These are phyloP conservation scores for Zosterops lateralis DNA, from an alignment of 2,113 vertebrate species.

Conservation along the genomic window DNA sequence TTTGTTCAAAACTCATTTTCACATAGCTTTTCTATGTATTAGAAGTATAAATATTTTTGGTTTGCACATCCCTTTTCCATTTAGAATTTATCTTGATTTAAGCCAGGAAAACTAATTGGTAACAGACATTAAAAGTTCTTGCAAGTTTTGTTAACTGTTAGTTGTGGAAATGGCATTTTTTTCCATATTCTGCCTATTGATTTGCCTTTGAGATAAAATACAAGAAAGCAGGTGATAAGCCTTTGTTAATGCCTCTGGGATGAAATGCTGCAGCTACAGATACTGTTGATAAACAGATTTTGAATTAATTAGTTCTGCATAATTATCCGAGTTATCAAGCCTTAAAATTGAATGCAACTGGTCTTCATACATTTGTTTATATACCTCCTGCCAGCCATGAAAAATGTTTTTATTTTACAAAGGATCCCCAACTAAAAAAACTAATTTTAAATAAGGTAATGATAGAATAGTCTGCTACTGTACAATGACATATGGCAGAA, in stretches of 20 bases:
- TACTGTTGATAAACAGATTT: slow-evolving; percentile 81
- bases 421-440: background rate
- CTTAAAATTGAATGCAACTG: slow-evolving; percentile 67
- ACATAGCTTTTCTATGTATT: background rate
- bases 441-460: slow-evolving; percentile 53
- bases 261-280: slow-evolving; percentile 69
- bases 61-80: slow-evolving; percentile 51
- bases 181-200: slow-evolving; percentile 60
- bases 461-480: slow-evolving; percentile 36
- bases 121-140: slow-evolving; percentile 68
- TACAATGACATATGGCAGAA: slow-evolving; percentile 25
- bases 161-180: slow-evolving; percentile 54
- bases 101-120: slow-evolving; percentile 60
- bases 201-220: slow-evolving; percentile 70
- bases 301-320: slow-evolving; percentile 81
- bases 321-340: slow-evolving; percentile 71
- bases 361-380: slow-evolving; percentile 54
- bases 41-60: slow-evolving; percentile 26
- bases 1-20: background rate
- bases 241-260: slow-evolving; percentile 76
- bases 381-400: slow-evolving; percentile 12
- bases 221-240: slow-evolving; percentile 76
- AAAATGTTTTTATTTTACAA: slow-evolving; percentile 21
- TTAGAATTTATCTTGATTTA: slow-evolving; percentile 61
- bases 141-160: slow-evolving; percentile 59